These are phyloP conservation scores for Condylura cristata DNA, from an alignment of 2,113 vertebrate species.

Conservation along the genomic window DNA sequence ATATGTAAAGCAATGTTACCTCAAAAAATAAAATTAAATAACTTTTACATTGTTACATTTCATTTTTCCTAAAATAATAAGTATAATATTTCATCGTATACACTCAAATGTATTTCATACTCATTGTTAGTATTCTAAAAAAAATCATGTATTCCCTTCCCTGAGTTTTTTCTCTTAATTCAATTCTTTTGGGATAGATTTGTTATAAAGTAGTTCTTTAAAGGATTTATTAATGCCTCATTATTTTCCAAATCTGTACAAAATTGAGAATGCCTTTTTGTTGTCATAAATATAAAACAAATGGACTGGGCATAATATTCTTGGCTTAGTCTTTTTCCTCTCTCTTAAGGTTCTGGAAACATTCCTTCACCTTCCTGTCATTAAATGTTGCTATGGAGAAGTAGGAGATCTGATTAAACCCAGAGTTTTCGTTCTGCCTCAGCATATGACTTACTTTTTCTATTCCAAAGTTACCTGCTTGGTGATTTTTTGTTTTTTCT, in stretches of 20 bases:
- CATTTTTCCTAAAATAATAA: background rate
- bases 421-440: background rate
- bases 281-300: conserved; percentile 32
- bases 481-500: background rate
- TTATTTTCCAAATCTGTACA: conserved; percentile 14
- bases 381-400: conserved; percentile 28
- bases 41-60: background rate
- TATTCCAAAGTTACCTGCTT: background rate
- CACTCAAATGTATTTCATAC: background rate
- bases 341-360: conserved; percentile 24
- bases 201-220: background rate
- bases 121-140: background rate
- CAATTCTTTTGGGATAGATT: background rate
- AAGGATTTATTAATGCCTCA: background rate
- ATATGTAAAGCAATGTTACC: too few relatives aligned
- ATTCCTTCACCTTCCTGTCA: conserved; percentile 11
- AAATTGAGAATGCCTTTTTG: conserved; percentile 38
- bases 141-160: background rate
- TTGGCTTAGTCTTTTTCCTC: background rate
- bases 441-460: background rate
- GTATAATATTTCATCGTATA: background rate
- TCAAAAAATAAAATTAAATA: background rate
- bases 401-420: background rate
- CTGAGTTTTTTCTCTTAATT: background rate
- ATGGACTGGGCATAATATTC: background rate